A percentile compares a stretch with the other conserved stretches of the same genome.
Conservation (phyloP, 2,888 invertebrate species). For the Baccha elongata region DNA sequence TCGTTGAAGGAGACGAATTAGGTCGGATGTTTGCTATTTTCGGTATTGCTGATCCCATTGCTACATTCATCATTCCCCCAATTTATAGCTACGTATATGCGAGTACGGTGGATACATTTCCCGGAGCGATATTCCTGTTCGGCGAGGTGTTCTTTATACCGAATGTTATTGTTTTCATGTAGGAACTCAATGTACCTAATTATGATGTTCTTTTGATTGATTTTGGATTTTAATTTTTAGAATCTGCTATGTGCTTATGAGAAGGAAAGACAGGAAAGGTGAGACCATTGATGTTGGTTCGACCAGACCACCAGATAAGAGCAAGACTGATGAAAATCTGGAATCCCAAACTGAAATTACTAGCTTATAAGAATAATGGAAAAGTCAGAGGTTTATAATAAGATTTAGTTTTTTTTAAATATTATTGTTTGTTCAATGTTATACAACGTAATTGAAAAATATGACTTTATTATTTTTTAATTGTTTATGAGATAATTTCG, state of each 20-base stretch:
- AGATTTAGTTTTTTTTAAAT: too few species aligned
- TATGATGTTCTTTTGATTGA: neutral
- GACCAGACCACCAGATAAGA: constrained; percentile 25
- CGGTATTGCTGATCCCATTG: constrained; percentile 81
- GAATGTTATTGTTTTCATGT: constrained; percentile 81
- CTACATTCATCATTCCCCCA: constrained; percentile 80
- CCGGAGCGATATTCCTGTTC: constrained; percentile 81
- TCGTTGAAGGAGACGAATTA: constrained; percentile 80
- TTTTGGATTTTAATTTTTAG: constrained; percentile 17
- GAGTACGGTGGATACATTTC: constrained; percentile 79
- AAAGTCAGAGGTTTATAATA: neutral
- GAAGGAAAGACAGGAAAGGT: constrained; percentile 32
- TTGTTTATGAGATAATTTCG: too few species aligned
- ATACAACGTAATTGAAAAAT: neutral
- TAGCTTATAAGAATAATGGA: constrained; percentile 42
- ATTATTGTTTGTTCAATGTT: neutral
- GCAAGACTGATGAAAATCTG: constrained; percentile 5
- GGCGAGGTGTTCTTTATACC: constrained; percentile 81
- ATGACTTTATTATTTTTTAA: neutral
- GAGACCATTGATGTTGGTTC: constrained; percentile 30
- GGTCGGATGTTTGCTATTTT: constrained; percentile 79
- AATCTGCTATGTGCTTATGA: constrained; percentile 37
- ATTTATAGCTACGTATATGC: constrained; percentile 80
- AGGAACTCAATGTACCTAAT: constrained; percentile 53
- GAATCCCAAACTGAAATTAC: constrained; percentile 58